Conservation (phyloP, 2,113 vertebrate genomes). For the Sardina pilchardus region DNA sequence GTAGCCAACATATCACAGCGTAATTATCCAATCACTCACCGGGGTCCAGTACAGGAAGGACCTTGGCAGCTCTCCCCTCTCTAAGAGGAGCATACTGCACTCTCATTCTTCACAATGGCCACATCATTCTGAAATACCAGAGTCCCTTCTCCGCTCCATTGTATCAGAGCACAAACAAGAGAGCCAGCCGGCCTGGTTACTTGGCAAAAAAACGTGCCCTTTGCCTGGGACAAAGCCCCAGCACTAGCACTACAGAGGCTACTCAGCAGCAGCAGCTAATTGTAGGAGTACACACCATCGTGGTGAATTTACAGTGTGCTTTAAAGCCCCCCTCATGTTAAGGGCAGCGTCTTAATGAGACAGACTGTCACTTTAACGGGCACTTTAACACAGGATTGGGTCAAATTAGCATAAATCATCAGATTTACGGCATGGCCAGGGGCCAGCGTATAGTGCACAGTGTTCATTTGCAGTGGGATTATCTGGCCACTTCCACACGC, state of each 20-base stretch:
- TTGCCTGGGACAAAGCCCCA: background rate
- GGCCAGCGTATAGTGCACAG: slow-evolving; percentile 17
- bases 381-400: slow-evolving; percentile 42
- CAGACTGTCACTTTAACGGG: slow-evolving; percentile 37
- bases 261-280: background rate
- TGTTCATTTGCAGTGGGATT: slow-evolving; percentile 48
- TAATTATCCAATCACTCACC: slow-evolving; percentile 44
- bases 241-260: background rate
- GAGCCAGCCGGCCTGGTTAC: background rate
- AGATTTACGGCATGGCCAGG: slow-evolving; percentile 47
- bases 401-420: slow-evolving; percentile 46
- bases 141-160: background rate
- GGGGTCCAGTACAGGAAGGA: slow-evolving; percentile 35
- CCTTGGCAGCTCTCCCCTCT: slow-evolving; percentile 25
- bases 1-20: slow-evolving; percentile 33
- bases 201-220: background rate
- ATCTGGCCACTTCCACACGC: slow-evolving; percentile 37
- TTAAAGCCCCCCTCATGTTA: slow-evolving; percentile 40
- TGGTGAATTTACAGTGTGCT: slow-evolving; percentile 37
- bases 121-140: background rate
- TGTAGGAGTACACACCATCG: slow-evolving; percentile 40
- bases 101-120: background rate
- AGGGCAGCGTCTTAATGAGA: slow-evolving; percentile 44
- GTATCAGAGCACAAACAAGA: background rate
- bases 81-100: slow-evolving; percentile 10